Evolutionary conservation across 2,797 vertebrate genomes (phyloP), one percentile per base, ranked within the genome.

Genomic region (Schizothorax lantsangensis): DNA sequence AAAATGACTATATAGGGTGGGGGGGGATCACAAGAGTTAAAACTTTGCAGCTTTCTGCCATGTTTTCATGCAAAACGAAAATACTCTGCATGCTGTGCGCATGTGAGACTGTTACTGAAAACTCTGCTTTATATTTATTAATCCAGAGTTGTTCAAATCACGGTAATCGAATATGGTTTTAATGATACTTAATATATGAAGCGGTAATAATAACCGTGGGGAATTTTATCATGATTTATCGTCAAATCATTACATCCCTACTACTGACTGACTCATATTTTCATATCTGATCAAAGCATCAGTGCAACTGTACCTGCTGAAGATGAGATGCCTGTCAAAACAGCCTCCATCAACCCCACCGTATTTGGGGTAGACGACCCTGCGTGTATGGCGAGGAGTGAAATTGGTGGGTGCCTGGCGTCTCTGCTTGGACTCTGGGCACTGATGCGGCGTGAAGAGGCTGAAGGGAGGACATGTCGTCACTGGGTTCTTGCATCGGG

Each of bases 401-500:
- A 99, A 99, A 95, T 98, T 99, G 92, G 95, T 96, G 88, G 98
- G 98, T 26, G 98, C 98, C 91, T 99, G 98, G 52, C 98, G 96
- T 93, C 98, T 97, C 94, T 99, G 98, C 94, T 99, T 99, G 95
- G 98, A 97, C 94, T 99, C 98, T 45, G 98, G 98, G 94, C 98
- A 99, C 87, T 99, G 98, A 90, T 99, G 98, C 62, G 98, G 98
- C 78, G 97, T 99, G 94, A 99, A 99, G 84, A 99, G 98, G 89
- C 98, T 99, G 93, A 99, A 99, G 54, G 98, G 98, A 36, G 98
- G 98, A 90, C 98, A 99, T 83, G 98, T 99, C 78, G 98, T 98
- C 69, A 99, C 98, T 0, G 98, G 98, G 95, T 99, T 99, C 94
- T 99, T 99, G 95, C 98, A 99, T 92, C 98, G 98, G 4, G 98